Evolutionary conservation across 2,797 vertebrate species (phyloP).

Genomic region (Ataeniobius toweri): DNA sequence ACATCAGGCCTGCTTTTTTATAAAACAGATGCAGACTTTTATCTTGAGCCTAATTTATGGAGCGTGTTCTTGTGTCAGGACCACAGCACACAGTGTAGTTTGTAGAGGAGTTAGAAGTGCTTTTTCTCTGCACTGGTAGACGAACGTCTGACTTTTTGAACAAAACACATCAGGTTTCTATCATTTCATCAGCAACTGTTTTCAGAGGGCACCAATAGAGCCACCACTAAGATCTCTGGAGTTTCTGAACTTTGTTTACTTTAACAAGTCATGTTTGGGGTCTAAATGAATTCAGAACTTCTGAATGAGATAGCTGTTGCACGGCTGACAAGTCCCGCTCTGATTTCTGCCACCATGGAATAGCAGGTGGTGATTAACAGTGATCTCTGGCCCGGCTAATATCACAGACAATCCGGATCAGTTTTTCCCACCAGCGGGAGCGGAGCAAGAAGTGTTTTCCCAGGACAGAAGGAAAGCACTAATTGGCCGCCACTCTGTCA

Average conservation of each 20-base stretch:
- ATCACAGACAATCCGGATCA: slow-evolving; percentile 73
- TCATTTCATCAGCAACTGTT: slow-evolving; percentile 82
- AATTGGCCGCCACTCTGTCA: slow-evolving; percentile 78
- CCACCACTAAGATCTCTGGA: neutral
- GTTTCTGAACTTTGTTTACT: neutral
- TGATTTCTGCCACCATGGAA: slow-evolving; percentile 58
- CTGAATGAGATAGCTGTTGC: slow-evolving; percentile 32
- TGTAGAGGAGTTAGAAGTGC: slow-evolving; percentile 32
- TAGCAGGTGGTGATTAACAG: slow-evolving; percentile 71
- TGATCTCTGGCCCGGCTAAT: slow-evolving; percentile 70
- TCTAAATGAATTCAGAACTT: slow-evolving; percentile 38
- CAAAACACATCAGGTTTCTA: slow-evolving; percentile 82
- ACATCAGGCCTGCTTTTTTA: slow-evolving; percentile 37
- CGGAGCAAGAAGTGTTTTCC: slow-evolving; percentile 69
- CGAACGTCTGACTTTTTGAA: slow-evolving; percentile 63
- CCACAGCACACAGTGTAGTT: slow-evolving; percentile 33
- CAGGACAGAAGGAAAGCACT: slow-evolving; percentile 76
- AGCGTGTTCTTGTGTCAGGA: slow-evolving; percentile 54
- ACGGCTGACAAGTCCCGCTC: slow-evolving; percentile 60
- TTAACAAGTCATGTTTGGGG: slow-evolving; percentile 8
- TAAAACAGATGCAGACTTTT: slow-evolving; percentile 54
- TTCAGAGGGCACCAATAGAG: slow-evolving; percentile 50
- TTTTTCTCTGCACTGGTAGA: neutral
- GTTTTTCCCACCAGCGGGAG: slow-evolving; percentile 74
- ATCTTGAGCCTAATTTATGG: slow-evolving; percentile 64